Base-by-base conservation (phyloP, 2,888 invertebrate species). In the Yponomeuta malinellus region DNA sequence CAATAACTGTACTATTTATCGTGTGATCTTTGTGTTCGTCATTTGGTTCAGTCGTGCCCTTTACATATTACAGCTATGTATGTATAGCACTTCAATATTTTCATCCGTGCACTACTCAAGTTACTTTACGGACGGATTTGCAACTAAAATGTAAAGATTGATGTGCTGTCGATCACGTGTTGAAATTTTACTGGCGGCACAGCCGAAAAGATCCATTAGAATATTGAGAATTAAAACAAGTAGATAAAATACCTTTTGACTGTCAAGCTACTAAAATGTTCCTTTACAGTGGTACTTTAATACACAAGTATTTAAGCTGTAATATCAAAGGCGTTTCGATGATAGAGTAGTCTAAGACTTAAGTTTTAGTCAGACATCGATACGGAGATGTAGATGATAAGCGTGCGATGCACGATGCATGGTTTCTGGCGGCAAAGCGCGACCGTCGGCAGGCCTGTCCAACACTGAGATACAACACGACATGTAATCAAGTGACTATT, bases 401-500 rank as follows among this genome's bases (percentile, higher is more conserved):
- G 90, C 89, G 89, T 90, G 90, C 88, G 77, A 81, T 82, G 88
- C 88, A 89, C 89, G 87, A 90, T 90, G 90, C 89, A 86, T 86
- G 87, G 82, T 74, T 15, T 59, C 79, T 43, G 78, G 73, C 79
- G 81, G 83, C 82, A 76, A 85, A 87, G 89, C 88, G 79, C 52
- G 86, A 82, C 90, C 90, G 89, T 90, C 88, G 78, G 78, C 72
- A 83, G 89, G 89, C 79, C 83, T 81, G 81, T 84, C 63, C 65
- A 37, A 69, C 48, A 65, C 48, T n/a, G 65, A 64, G 37, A 52
- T 67, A 71, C 69, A 69, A 63, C 69, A 63, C 64, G 80, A 89
- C 88, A 90, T 89, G 87, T 89, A 81, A 83, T 82, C 83, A 78
- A 78, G 75, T 82, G 81, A 81, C 82, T 82, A 81, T 97, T 97